Evolutionary conservation across 2,113 vertebrate species (phyloP).

Genomic region (Pelecanoides urinatrix): DNA sequence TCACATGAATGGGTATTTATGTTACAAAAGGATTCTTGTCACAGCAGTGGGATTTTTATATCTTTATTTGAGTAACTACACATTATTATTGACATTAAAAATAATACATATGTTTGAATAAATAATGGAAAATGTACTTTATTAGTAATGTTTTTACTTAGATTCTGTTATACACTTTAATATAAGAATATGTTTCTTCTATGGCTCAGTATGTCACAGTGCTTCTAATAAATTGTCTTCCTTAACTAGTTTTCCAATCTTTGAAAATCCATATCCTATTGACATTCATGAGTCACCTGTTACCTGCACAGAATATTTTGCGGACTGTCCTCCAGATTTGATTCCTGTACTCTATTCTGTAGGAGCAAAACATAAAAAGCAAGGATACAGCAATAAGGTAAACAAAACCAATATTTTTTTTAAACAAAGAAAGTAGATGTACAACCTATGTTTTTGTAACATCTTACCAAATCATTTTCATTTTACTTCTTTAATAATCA

Average conservation of each 20-base stretch:
- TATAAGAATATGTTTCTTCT: constrained; percentile 1
- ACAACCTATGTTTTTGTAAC: not conserved
- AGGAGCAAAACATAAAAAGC: constrained; percentile 97
- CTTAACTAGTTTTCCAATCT: constrained; percentile 91
- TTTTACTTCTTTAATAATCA: not conserved
- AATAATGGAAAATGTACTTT: not conserved
- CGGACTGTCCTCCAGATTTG: constrained; percentile 94
- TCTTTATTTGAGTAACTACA: not conserved
- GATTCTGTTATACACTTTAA: not conserved
- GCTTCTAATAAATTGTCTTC: constrained; percentile 68
- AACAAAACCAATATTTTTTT: not conserved
- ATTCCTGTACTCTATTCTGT: constrained; percentile 96
- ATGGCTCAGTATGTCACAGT: constrained; percentile 39
- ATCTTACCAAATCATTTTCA: not conserved
- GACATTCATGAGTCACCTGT: constrained; percentile 98
- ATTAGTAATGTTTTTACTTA: not conserved
- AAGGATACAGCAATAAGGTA: constrained; percentile 97
- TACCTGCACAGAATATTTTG: constrained; percentile 96
- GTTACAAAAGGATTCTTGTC: not conserved
- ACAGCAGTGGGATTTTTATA: not conserved
- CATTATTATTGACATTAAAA: not conserved
- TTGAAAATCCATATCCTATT: constrained; percentile 99
- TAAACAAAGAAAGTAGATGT: not conserved
- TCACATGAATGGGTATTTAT: not conserved
- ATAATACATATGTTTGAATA: not conserved